phyloP scores from a whole-genome alignment of 2,797 vertebrate species.

The Vespertilio murinus region DNA sequence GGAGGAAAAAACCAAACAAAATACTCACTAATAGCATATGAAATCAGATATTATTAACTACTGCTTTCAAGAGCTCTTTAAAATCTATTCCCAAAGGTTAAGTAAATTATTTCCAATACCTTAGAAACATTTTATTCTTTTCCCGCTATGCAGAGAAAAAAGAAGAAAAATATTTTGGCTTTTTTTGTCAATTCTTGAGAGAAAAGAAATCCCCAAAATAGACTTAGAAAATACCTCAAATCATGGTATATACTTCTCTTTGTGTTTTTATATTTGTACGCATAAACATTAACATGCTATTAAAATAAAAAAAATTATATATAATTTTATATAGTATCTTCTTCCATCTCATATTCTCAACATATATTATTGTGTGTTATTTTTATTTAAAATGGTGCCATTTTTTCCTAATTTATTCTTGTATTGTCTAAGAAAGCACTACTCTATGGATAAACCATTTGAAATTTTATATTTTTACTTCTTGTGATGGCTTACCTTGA shows the following conservation, averaged over 20 bases:
- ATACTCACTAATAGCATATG: neutral
- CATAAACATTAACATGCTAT: neutral
- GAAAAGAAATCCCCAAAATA: neutral
- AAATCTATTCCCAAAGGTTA: neutral
- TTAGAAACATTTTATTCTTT: constrained; percentile 13
- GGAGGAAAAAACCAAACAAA: neutral
- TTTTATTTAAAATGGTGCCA: constrained; percentile 6
- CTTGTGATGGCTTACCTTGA: neutral
- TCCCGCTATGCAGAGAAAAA: neutral
- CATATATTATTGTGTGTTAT: neutral
- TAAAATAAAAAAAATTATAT: neutral
- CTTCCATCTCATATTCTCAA: neutral
- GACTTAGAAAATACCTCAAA: neutral
- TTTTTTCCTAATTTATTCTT: neutral
- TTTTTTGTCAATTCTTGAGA: neutral
- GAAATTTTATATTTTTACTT: neutral
- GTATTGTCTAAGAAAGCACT: neutral
- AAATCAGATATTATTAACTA: neutral
- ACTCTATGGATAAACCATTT: neutral
- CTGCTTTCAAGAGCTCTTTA: neutral
- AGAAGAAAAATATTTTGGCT: neutral
- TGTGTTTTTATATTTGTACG: neutral
- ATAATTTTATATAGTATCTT: neutral
- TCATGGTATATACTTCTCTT: neutral
- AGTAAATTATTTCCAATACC: neutral